A percentile compares a stretch with the other conserved stretches of the same genome.
These are phyloP conservation scores for Forficula auricularia DNA, from an alignment of 1,140 invertebrate genomes.

Conservation along the genomic window DNA sequence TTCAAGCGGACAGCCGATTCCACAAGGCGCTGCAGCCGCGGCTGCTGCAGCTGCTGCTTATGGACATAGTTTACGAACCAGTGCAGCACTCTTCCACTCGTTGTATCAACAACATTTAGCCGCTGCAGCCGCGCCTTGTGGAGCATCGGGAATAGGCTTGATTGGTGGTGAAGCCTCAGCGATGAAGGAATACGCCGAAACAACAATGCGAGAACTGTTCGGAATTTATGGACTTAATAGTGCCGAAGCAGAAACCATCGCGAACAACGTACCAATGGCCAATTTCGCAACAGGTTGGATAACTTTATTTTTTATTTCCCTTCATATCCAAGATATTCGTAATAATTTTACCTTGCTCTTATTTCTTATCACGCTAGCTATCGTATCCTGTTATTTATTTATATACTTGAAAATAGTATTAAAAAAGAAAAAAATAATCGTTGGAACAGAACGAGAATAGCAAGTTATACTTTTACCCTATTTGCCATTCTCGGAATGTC, in stretches of 20 bases:
- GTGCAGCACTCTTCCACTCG: conserved; percentile 2
- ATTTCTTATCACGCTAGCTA: too few species aligned
- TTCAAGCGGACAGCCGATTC: not conserved
- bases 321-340: too few species aligned
- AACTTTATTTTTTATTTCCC: not conserved
- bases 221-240: conserved; percentile 34
- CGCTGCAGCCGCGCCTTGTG: conserved; percentile 12
- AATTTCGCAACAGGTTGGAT: conserved; percentile 28
- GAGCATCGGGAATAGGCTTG: conserved; percentile 1
- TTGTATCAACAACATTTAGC: conserved; percentile 15
- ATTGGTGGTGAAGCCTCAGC: conserved; percentile 20
- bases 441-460: not conserved
- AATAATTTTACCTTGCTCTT: too few species aligned
- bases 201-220: conserved; percentile 38
- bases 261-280: conserved; percentile 24
- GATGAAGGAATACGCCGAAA: conserved; percentile 37
- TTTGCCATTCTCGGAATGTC: too few species aligned
- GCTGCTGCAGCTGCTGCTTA: not conserved
- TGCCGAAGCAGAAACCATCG: conserved; percentile 25
- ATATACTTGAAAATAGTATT: not conserved
- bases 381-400: not conserved
- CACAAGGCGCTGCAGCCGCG: not conserved
- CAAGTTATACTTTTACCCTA: too few species aligned
- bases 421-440: conserved; percentile 1
- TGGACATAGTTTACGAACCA: conserved; percentile 2